These are phyloP conservation scores for Nicator chloris DNA, from an alignment of 2,113 vertebrate genomes.

Conservation along the genomic window DNA sequence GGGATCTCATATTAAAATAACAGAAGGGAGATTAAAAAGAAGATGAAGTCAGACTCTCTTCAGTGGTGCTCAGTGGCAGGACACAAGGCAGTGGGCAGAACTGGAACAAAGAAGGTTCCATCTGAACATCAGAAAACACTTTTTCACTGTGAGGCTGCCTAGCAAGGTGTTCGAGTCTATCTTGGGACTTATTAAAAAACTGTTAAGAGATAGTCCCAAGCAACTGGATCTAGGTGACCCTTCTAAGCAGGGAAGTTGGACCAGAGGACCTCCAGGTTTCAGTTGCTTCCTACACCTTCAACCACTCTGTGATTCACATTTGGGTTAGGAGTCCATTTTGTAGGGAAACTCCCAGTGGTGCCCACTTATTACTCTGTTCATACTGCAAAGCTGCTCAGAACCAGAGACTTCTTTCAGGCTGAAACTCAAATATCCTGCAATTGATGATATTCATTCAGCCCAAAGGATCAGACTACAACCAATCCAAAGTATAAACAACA, in stretches of 20 bases:
- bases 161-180: not conserved
- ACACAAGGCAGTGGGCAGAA: not conserved
- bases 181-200: not conserved
- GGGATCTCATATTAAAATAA: not conserved
- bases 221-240: not conserved
- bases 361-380: not conserved
- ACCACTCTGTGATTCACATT: not conserved
- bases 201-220: not conserved
- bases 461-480: not conserved
- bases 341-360: not conserved
- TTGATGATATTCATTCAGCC: not conserved
- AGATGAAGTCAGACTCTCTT: not conserved
- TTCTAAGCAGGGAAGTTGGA: not conserved
- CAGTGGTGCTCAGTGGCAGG: not conserved
- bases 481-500: not conserved
- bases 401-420: not conserved
- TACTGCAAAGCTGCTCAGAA: not conserved
- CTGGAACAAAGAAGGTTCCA: not conserved
- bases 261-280: not conserved
- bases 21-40: not conserved
- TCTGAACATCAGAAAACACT: not conserved
- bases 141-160: not conserved
- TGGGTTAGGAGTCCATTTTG: not conserved
- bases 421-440: not conserved
- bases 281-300: not conserved